Conservation (phyloP, 2,797 vertebrate species). For the Natrix natrix region DNA sequence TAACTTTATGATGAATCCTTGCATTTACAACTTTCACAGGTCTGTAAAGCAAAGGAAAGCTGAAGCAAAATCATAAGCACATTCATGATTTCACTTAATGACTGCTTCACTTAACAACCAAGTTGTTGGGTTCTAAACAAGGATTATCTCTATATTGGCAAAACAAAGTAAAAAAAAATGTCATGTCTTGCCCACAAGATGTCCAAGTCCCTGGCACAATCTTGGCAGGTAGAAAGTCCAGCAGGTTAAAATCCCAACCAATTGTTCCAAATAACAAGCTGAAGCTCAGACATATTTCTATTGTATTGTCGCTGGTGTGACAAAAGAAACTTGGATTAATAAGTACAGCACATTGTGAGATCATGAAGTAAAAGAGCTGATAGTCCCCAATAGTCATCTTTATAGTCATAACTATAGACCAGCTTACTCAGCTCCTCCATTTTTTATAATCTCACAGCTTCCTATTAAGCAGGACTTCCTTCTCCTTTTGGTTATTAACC, state of each 20-base stretch:
- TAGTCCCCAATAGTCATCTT: not conserved
- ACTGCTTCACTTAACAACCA: not conserved
- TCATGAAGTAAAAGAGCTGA: not conserved
- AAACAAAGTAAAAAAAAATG: not conserved
- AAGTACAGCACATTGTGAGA: not conserved
- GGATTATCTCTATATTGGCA: not conserved
- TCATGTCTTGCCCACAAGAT: not conserved
- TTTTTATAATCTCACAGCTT: not conserved
- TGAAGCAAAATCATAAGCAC: not conserved
- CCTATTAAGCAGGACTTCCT: not conserved
- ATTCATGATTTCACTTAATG: not conserved
- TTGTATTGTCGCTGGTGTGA: not conserved
- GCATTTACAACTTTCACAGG: not conserved
- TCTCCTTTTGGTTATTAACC: not conserved
- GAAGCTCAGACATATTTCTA: no score
- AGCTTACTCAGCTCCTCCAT: not conserved
- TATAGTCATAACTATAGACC: not conserved
- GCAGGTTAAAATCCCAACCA: no score
- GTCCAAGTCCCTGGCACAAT: not conserved
- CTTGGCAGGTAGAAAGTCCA: not conserved
- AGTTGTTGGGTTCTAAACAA: not conserved
- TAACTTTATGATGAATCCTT: not conserved
- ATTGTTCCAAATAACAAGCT: not conserved
- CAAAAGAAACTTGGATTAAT: not conserved
- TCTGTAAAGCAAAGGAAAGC: not conserved